A percentile compares a stretch with the other conserved stretches of the same genome.
phyloP scores from a whole-genome alignment of 53 echinoderm and acorn worm species.

The Actinopyga echinites region DNA sequence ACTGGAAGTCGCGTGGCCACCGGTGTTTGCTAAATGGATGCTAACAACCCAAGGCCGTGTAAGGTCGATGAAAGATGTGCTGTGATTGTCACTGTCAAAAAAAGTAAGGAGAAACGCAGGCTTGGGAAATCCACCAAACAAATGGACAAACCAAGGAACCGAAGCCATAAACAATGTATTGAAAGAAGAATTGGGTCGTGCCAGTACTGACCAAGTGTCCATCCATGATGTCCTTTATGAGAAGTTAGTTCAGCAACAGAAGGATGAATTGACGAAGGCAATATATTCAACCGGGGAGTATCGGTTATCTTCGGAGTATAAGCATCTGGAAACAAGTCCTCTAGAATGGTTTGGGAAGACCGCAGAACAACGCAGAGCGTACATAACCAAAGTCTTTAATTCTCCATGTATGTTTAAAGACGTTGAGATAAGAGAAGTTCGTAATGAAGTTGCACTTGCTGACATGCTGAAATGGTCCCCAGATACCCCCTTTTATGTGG shows the following conservation, averaged over 20 bases:
- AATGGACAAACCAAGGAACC: slow-evolving; percentile 5
- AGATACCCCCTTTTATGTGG: too few relatives aligned
- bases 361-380: background rate
- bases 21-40: background rate
- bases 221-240: background rate
- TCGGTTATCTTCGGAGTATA: background rate
- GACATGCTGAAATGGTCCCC: too few relatives aligned
- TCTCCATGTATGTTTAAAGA: background rate
- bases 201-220: background rate
- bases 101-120: background rate
- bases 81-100: background rate
- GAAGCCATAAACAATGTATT: background rate
- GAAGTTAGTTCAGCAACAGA: background rate
- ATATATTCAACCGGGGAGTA: background rate
- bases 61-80: background rate
- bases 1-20: background rate
- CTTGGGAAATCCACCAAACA: background rate
- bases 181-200: background rate
- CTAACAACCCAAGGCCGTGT: background rate
- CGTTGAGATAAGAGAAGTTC: background rate
- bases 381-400: background rate
- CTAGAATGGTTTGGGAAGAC: background rate
- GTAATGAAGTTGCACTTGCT: too few relatives aligned
- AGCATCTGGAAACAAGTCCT: background rate
- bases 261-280: background rate